Evolutionary conservation across 2,797 vertebrate genomes (phyloP).

Genomic region (Oreonectes daqikongensis): DNA sequence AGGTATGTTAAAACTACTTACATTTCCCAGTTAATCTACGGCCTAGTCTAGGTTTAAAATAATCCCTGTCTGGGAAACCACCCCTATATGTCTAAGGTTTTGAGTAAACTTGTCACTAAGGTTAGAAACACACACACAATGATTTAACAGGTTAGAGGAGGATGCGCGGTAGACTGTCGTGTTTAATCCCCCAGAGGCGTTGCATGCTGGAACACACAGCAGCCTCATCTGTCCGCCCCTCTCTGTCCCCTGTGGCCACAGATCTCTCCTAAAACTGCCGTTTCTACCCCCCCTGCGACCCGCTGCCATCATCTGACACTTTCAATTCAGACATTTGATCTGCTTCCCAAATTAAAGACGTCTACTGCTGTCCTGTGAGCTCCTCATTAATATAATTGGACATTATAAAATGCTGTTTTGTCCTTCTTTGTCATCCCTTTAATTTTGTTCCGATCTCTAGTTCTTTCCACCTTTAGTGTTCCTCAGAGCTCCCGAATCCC

Average conservation of each 20-base stretch:
- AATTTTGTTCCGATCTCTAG: neutral
- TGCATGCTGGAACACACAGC: constrained; percentile 31
- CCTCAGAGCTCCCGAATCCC: too few species aligned
- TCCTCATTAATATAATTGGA: neutral
- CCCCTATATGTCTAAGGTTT: neutral
- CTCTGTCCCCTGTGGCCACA: constrained; percentile 4
- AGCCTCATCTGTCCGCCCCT: neutral
- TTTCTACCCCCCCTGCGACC: neutral
- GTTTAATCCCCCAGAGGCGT: neutral
- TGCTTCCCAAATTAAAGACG: neutral
- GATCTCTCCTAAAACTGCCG: neutral
- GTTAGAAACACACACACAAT: neutral
- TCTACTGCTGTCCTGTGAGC: neutral
- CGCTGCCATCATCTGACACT: neutral
- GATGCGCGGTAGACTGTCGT: neutral
- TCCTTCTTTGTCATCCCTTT: neutral
- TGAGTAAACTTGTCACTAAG: neutral
- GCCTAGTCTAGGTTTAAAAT: too few species aligned
- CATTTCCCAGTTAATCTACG: too few species aligned
- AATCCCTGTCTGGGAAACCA: too few species aligned
- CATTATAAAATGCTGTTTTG: too few species aligned
- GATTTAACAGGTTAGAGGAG: neutral
- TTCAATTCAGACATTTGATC: neutral
- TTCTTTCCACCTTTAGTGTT: too few species aligned
- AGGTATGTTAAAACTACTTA: too few species aligned